Evolutionary conservation across 2,888 invertebrate genomes (phyloP).

Genomic region (Scrobipalpa costella): DNA sequence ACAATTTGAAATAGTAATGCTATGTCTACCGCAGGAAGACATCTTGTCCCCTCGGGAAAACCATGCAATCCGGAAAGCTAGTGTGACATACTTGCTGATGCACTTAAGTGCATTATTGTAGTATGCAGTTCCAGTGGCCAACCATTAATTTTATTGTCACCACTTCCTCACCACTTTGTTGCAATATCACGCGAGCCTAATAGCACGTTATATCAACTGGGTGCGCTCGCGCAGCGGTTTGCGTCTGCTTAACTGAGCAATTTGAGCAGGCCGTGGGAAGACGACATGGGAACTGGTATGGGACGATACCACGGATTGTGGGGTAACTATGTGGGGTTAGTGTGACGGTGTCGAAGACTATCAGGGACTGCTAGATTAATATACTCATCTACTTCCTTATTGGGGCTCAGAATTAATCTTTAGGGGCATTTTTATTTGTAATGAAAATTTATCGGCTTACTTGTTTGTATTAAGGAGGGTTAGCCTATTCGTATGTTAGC

Average conservation of each 20-base stretch:
- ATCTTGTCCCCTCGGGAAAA: no score
- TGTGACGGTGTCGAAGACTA: neutral
- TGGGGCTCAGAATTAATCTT: no score
- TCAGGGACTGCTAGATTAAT: neutral
- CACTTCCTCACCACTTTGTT: slow-evolving; percentile 5
- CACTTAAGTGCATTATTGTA: neutral
- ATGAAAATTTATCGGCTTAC: no score
- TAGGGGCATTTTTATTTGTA: no score
- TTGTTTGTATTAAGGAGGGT: no score
- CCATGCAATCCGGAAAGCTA: no score
- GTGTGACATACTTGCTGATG: neutral
- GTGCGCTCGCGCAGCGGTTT: neutral
- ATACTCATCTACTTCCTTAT: neutral
- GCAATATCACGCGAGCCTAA: slow-evolving; percentile 15
- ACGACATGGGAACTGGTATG: slow-evolving; percentile 8
- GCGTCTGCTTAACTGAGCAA: slow-evolving; percentile 8
- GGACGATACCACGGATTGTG: slow-evolving; percentile 3
- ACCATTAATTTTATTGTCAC: slow-evolving; percentile 4
- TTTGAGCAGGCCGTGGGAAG: slow-evolving; percentile 17
- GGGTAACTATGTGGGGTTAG: slow-evolving; percentile 13
- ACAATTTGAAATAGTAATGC: no score
- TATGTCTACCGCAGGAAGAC: no score
- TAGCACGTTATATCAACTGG: slow-evolving; percentile 9
- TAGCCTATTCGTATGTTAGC: no score
- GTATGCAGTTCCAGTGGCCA: neutral